Evolutionary conservation across 2,888 invertebrate genomes (phyloP), one percentile per base, ranked within the genome.

Genomic region (Ypsolopha scabrella): DNA sequence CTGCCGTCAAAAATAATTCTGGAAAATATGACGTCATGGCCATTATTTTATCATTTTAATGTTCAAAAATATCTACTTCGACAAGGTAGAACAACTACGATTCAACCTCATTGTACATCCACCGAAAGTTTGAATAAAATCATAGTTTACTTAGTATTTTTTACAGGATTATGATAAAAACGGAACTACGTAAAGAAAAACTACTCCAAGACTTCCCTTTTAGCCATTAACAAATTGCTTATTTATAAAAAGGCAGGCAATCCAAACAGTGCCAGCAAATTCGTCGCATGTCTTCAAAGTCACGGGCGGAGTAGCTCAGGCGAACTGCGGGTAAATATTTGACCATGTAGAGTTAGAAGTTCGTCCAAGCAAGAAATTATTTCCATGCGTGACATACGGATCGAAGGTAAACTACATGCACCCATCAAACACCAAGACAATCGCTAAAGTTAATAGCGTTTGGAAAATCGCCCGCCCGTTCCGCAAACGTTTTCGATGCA

Each of bases 381-480:
- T 82, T 80, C 79, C 79, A 81, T 78, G 75, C 68, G 24, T 24
- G 24, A 4, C 24, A 24, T 24, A 24, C 4, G 65, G 65, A 64
- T 72, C 75, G 73, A 72, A 71, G 64, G 72, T 73, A 80, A 80
- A 81, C 81, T 78, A 63, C 64, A 68, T 70, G 74, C 77, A 73
- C 75, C 76, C 77, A 75, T 80, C 77, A 75, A 82, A 80, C 75
- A 78, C 72, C 70, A 78, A 79, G 73, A 77, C 72, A 75, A 78
- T 76, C 76, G 70, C 67, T 69, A 68, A 79, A 71, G 75, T 76
- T 81, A 80, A 82, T 80, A 80, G 80, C 74, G 74, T 74, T 79
- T 75, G 72, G 73, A 72, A 68, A 68, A 73, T 76, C 70, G 70
- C 59, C 60, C n/a, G n/a, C 24, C 24, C 53, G 56, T 64, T 63